Conservation (phyloP, 2,888 invertebrate species). For the Tridacna gigas region DNA sequence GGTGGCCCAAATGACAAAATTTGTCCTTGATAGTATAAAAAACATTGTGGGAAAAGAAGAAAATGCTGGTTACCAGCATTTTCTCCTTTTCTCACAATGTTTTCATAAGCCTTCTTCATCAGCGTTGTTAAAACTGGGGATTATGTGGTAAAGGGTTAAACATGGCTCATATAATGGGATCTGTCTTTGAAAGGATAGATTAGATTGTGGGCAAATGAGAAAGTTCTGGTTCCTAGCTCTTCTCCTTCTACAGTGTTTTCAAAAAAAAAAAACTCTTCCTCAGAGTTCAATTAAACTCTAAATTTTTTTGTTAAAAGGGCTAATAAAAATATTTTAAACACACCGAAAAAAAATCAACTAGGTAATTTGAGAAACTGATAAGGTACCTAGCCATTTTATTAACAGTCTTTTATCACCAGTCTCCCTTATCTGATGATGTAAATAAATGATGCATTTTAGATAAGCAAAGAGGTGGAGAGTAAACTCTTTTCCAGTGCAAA, state of each 20-base stretch:
- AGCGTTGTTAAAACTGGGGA: too few species aligned
- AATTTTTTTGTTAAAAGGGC: background rate
- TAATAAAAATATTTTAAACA: background rate
- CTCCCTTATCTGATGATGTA: slow-evolving; percentile 26
- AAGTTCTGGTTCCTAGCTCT: background rate
- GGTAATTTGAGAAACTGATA: slow-evolving; percentile 28
- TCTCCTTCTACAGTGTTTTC: background rate
- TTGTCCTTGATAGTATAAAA: too few species aligned
- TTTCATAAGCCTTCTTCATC: too few species aligned
- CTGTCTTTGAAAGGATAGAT: background rate
- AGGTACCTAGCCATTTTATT: slow-evolving; percentile 28
- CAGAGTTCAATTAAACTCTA: background rate
- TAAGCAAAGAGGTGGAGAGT: too few species aligned
- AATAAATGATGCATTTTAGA: slow-evolving; percentile 23
- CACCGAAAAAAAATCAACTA: slow-evolving; percentile 5
- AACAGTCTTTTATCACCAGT: slow-evolving; percentile 15
- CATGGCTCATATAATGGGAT: background rate
- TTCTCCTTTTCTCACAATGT: too few species aligned
- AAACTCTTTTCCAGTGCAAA: too few species aligned
- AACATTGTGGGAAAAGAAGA: too few species aligned
- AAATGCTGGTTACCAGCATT: too few species aligned
- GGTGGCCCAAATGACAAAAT: too few species aligned
- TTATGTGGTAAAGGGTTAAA: too few species aligned
- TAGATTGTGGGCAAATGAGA: background rate
- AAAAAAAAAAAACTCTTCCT: background rate